These are phyloP conservation scores for Stegana nigrithorax DNA, from an alignment of 2,888 invertebrate species.

Conservation along the genomic window DNA sequence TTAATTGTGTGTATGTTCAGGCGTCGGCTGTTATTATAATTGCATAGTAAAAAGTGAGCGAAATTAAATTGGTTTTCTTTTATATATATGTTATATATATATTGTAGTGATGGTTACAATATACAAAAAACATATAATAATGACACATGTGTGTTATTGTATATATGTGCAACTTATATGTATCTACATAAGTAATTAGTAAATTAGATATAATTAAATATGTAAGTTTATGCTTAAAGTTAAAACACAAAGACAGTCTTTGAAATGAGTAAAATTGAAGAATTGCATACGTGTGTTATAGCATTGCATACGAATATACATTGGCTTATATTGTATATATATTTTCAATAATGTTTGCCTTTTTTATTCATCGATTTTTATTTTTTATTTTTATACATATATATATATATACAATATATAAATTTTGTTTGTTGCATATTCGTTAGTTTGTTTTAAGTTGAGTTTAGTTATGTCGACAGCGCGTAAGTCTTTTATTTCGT, in stretches of 20 bases:
- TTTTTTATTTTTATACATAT: background rate
- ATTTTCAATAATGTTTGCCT: background rate
- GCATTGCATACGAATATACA: background rate
- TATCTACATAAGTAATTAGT: too few species aligned
- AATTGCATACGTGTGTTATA: constrained; percentile 23
- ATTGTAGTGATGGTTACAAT: too few species aligned
- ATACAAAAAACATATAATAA: too few species aligned
- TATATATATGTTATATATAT: too few species aligned
- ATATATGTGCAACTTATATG: too few species aligned
- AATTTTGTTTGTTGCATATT: constrained; percentile 31
- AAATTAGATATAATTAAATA: too few species aligned
- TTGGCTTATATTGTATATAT: background rate
- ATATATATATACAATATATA: background rate
- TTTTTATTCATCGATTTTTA: background rate
- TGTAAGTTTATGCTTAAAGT: background rate
- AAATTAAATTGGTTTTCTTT: too few species aligned
- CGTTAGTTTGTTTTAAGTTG: too few species aligned
- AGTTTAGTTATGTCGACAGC: background rate
- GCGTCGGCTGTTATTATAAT: too few species aligned
- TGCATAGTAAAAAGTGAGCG: too few species aligned
- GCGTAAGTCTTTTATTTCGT: constrained; percentile 10
- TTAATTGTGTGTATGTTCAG: too few species aligned
- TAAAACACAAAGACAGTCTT: constrained; percentile 53
- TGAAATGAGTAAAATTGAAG: constrained; percentile 43
- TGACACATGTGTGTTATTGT: too few species aligned